Conservation (phyloP, 2,888 invertebrate genomes). For the Oscheius sp. region DNA sequence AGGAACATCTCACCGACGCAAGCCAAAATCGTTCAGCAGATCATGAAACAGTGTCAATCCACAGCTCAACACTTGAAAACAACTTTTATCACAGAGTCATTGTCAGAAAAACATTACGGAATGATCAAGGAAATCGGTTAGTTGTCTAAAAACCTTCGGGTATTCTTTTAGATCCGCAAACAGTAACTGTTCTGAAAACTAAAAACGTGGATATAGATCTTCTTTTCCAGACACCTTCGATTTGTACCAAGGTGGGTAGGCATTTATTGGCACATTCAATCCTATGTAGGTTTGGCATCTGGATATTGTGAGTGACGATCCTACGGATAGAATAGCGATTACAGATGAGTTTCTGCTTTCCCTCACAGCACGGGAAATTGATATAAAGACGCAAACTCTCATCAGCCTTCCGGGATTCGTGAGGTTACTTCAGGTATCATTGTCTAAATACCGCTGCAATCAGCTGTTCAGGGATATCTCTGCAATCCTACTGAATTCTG, state of each 20-base stretch:
- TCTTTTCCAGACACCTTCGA: conserved; percentile 2
- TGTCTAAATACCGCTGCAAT: background rate
- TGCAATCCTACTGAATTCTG: no score
- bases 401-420: conserved; percentile 1
- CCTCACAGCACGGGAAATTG: background rate
- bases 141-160: background rate
- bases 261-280: background rate
- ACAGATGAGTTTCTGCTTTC: background rate
- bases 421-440: background rate
- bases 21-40: background rate
- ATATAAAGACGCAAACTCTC: background rate
- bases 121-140: no score
- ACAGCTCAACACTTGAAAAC: background rate
- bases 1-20: background rate
- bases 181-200: background rate
- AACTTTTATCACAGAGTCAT: background rate
- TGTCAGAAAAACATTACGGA: no score
- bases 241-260: background rate
- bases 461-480: background rate
- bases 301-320: background rate
- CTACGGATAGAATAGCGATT: background rate
- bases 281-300: background rate
- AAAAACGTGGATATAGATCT: background rate
- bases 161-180: background rate
- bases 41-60: conserved; percentile 5